Conservation (phyloP, 2,888 invertebrate species). For the Trachelus troglodyta region DNA sequence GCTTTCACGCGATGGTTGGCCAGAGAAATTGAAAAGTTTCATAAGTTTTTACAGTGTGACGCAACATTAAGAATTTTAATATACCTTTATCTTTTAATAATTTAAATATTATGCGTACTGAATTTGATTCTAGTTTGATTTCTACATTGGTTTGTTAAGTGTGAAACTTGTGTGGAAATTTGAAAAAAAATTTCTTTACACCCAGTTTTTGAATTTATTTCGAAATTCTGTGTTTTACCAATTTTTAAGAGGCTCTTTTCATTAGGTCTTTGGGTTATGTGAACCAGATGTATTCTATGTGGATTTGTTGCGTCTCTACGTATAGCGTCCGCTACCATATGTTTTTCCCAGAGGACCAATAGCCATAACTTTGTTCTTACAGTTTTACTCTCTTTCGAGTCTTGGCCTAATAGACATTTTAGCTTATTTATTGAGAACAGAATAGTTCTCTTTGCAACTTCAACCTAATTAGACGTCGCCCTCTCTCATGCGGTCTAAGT, state of each 20-base stretch:
- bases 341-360: constrained; percentile 34
- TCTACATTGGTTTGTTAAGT: background rate
- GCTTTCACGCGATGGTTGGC: background rate
- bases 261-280: constrained; percentile 43
- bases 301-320: background rate
- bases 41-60: background rate
- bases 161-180: background rate
- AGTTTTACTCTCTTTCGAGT: constrained; percentile 25
- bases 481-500: constrained; percentile 24
- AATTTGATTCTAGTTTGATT: background rate
- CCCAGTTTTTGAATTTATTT: background rate
- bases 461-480: constrained; percentile 16
- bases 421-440: constrained; percentile 54
- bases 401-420: constrained; percentile 35
- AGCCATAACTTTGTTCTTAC: constrained; percentile 39
- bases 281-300: constrained; percentile 45
- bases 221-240: constrained; percentile 4
- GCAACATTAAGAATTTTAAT: too few species aligned
- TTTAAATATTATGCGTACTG: background rate
- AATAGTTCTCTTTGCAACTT: constrained; percentile 27
- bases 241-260: constrained; percentile 28
- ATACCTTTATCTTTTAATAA: background rate
- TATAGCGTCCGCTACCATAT: constrained; percentile 33
- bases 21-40: background rate
- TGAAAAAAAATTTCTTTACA: background rate